These are phyloP conservation scores for Acropora tenuis DNA, from an alignment of 64 coral and sea anemone genomes.

Conservation along the genomic window DNA sequence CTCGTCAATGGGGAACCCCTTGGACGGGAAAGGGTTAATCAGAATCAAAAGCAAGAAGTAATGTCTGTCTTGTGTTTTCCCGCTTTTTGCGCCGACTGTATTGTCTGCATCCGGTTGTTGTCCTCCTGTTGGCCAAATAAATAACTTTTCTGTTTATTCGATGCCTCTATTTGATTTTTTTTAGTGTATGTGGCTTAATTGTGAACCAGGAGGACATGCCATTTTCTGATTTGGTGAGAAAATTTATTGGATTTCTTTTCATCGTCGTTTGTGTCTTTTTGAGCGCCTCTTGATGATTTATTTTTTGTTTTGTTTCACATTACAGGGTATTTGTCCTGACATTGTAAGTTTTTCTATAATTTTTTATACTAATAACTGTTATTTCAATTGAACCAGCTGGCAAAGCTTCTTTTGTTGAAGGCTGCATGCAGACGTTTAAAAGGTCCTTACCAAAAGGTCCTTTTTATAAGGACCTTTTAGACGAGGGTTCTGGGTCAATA, in stretches of 20 bases:
- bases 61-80: background rate
- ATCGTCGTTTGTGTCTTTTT: background rate
- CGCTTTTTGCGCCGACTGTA: no score
- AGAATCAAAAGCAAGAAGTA: background rate
- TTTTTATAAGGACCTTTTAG: no score
- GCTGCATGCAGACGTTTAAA: no score
- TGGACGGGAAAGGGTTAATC: no score
- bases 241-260: background rate
- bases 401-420: no score
- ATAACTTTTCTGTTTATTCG: no score
- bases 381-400: no score
- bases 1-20: no score
- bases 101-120: no score
- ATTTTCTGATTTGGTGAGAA: slow-evolving; percentile 88
- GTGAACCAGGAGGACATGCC: slow-evolving; percentile 98
- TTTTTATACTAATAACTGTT: background rate
- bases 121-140: no score
- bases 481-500: no score
- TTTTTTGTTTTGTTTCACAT: background rate
- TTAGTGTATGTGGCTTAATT: slow-evolving; percentile 91
- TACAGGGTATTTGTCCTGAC: slow-evolving; percentile 94
- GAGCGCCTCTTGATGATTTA: background rate
- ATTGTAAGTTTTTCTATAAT: slow-evolving; percentile 81
- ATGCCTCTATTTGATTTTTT: background rate
- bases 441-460: no score